Evolutionary conservation across 2,797 vertebrate species (phyloP), one percentile per base, ranked within the genome.

Genomic region (Chelonia mydas): DNA sequence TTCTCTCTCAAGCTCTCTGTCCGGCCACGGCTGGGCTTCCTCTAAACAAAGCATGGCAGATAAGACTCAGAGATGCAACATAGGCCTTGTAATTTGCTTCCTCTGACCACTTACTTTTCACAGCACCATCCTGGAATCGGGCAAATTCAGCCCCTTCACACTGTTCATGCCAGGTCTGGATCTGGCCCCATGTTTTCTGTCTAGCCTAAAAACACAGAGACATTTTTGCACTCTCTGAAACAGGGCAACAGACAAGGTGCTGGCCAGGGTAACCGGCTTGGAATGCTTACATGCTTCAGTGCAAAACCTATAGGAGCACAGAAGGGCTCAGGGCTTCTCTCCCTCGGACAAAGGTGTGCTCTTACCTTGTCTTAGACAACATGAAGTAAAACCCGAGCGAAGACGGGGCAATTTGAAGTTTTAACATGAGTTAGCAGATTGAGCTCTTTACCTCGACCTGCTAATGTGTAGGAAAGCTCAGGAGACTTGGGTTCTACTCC

Each of bases 181-280:
- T 19, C 65, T 68, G n/a, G 5, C 65, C n/a, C 17, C 10, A 5
- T 21, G n/a, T 68, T 37, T 15, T 78, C 47, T 79, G 65, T 80
- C 50, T 74, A 89, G 21, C 31, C 33, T 6, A 23, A 79, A 37
- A 87, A 65, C 23, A 65, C 27, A 49, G 68, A 3, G 45, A 23
- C 51, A 25, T 7, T 90, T 91, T 87, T 80, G 81, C 41, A 47
- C 76, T 31, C 23, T 55, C 72, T 86, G 55, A 80, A 59, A 82
- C 1, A 41, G 84, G 45, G 61, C 45, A 92, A 82, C 23, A 81
- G 28, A 33, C 28, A 68, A 89, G 0, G 12, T 72, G 82, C 79
- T 86, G 31, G 1, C 59, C 68, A 72, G 72, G 61, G n/a, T 23
- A 37, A n/a, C 68, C 11, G 5, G 74, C 41, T 45, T 13, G 47